phyloP scores from a whole-genome alignment of 2,797 vertebrate species.

The Coreius guichenoti region DNA sequence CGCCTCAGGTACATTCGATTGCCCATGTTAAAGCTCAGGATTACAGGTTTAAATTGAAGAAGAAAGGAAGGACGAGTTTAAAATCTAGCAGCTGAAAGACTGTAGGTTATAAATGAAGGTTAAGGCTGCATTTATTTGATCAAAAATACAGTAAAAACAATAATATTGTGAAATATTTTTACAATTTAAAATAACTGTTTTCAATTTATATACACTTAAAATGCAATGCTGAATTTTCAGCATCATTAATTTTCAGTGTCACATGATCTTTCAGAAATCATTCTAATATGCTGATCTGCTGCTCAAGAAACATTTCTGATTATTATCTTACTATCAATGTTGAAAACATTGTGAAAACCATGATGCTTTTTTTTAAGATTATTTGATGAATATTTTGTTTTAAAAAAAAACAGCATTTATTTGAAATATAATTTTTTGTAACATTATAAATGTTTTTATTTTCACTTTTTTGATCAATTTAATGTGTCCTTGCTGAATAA shows the following conservation, averaged over 20 bases:
- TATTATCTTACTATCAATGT: too few relatives aligned
- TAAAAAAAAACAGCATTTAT: too few relatives aligned
- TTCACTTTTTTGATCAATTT: too few relatives aligned
- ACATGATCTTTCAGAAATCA: not conserved
- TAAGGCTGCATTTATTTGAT: not conserved
- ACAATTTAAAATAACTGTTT: too few relatives aligned
- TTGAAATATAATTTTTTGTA: not conserved
- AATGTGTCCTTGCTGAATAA: too few relatives aligned
- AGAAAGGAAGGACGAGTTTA: slow-evolving; percentile 1
- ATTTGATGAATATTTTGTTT: too few relatives aligned
- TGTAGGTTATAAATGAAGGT: not conserved
- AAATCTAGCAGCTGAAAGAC: not conserved
- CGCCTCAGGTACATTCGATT: slow-evolving; percentile 14
- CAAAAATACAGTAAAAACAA: not conserved
- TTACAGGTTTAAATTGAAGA: slow-evolving; percentile 38
- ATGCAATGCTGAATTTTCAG: not conserved
- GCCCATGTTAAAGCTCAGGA: slow-evolving; percentile 34
- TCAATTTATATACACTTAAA: too few relatives aligned
- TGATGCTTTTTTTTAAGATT: too few relatives aligned
- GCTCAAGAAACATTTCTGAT: not conserved
- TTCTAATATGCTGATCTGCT: not conserved
- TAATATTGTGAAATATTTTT: not conserved
- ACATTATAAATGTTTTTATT: not conserved
- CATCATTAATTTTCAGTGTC: not conserved
- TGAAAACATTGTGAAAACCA: too few relatives aligned